Conservation (phyloP, 2,113 vertebrate genomes). For the Chamaea fasciata region DNA sequence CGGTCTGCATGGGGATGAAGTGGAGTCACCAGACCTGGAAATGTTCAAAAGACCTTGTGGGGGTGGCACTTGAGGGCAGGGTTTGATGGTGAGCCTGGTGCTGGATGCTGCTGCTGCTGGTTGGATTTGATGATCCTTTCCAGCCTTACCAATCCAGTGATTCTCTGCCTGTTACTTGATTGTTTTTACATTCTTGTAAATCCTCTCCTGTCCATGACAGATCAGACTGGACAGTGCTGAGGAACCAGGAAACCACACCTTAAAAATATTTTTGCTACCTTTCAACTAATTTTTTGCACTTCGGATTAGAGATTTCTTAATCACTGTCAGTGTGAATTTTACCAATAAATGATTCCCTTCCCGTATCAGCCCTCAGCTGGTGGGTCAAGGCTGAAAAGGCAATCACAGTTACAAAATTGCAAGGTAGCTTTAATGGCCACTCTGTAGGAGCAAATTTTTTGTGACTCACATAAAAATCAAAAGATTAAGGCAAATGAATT, state of each 20-base stretch:
- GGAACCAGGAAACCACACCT: not conserved
- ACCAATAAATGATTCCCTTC: not conserved
- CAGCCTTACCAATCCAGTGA: fast-evolving
- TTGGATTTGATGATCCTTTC: not conserved
- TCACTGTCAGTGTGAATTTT: not conserved
- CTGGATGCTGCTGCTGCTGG: not conserved
- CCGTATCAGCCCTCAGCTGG: not conserved
- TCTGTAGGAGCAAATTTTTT: not conserved
- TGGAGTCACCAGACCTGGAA: not conserved
- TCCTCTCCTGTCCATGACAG: not conserved
- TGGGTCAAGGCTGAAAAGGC: not conserved
- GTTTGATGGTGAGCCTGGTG: not conserved
- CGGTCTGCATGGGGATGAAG: not conserved
- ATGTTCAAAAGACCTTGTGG: fast-evolving
- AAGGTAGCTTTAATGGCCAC: not conserved
- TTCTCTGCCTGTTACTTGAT: not conserved
- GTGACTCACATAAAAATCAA: not conserved
- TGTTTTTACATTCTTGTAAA: not conserved
- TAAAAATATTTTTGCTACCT: not conserved
- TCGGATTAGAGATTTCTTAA: not conserved
- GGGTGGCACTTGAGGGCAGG: not conserved
- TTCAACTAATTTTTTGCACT: not conserved
- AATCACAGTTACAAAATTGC: not conserved
- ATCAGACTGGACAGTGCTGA: not conserved
- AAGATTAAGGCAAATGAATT: not conserved